Conservation (phyloP, 1,140 invertebrate species). For the Bradynema listronoti region DNA sequence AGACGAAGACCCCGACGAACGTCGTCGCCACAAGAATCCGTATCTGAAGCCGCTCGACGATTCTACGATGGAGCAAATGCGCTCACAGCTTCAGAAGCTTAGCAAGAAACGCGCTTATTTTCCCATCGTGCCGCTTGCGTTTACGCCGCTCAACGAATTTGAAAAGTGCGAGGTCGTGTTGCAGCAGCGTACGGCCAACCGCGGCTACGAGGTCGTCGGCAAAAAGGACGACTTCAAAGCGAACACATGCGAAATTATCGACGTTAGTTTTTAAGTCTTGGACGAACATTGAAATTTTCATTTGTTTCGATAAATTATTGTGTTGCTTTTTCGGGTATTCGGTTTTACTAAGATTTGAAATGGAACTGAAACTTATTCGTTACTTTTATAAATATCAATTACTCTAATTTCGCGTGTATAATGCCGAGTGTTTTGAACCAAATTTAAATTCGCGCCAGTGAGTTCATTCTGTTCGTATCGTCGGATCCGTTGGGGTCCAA, state of each 20-base stretch:
- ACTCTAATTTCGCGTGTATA: too few species aligned
- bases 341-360: too few species aligned
- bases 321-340: too few species aligned
- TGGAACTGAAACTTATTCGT: too few species aligned
- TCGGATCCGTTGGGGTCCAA: too few species aligned
- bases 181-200: slow-evolving; percentile 24
- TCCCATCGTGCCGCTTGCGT: slow-evolving; percentile 32
- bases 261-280: too few species aligned
- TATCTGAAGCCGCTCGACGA: slow-evolving; percentile 12
- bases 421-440: too few species aligned
- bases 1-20: background rate
- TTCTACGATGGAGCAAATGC: background rate
- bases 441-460: too few species aligned
- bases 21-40: background rate
- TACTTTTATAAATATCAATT: too few species aligned
- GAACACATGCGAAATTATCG: slow-evolving; percentile 56
- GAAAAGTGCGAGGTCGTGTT: slow-evolving; percentile 39
- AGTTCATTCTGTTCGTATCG: too few species aligned
- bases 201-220: slow-evolving; percentile 47
- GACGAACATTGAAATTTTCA: too few species aligned
- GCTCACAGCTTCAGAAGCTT: slow-evolving; percentile 1
- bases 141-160: slow-evolving; percentile 36
- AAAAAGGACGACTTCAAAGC: slow-evolving; percentile 59
- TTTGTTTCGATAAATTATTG: too few species aligned
- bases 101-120: background rate